Evolutionary conservation across 2,797 vertebrate species (phyloP).

Genomic region (Paedocypris micromegethes): DNA sequence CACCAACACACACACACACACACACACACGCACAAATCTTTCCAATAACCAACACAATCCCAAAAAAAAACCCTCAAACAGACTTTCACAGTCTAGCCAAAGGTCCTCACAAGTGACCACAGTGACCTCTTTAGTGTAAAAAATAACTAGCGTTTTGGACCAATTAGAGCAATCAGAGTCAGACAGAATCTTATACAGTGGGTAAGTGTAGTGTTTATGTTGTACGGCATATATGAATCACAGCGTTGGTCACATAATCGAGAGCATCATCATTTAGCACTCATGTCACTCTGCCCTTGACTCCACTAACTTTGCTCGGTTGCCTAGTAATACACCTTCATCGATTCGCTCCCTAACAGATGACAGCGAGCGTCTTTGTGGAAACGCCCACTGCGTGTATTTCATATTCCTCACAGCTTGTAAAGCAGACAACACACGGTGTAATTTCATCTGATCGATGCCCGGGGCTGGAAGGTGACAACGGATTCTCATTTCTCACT

Average conservation of each 20-base stretch:
- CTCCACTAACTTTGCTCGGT: slow-evolving; percentile 18
- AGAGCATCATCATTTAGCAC: slow-evolving; percentile 35
- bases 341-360: slow-evolving; percentile 56
- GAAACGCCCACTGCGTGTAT: slow-evolving; percentile 35
- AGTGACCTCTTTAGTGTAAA: no score
- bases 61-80: no score
- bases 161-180: no score
- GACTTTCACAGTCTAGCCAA: no score
- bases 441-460: slow-evolving; percentile 52
- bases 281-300: slow-evolving; percentile 23
- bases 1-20: no score
- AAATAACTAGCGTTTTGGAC: no score
- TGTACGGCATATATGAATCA: not conserved
- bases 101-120: no score
- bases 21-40: no score
- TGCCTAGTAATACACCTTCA: slow-evolving; percentile 23
- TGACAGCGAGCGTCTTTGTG: slow-evolving; percentile 38
- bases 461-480: slow-evolving; percentile 23
- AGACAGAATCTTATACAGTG: no score
- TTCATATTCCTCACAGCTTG: slow-evolving; percentile 39
- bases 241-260: not conserved
- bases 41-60: no score
- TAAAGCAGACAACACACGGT: slow-evolving; percentile 56
- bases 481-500: slow-evolving; percentile 22
- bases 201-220: no score